A percentile compares a stretch with the other conserved stretches of the same genome.
phyloP scores from a whole-genome alignment of 2,113 vertebrate genomes.

The Syrmaticus mikado region DNA sequence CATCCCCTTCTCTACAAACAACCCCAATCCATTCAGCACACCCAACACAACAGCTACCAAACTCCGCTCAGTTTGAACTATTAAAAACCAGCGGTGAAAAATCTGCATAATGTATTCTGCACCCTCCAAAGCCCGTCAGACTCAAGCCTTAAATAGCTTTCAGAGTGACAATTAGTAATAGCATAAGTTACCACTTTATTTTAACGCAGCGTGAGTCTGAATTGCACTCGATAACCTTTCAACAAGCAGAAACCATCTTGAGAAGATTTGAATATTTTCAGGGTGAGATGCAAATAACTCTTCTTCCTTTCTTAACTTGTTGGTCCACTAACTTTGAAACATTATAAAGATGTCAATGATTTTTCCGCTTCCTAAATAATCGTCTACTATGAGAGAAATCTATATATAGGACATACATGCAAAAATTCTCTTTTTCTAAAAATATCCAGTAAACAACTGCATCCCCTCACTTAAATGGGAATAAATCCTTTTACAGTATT shows the following conservation, averaged over 20 bases:
- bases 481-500: conserved; percentile 53
- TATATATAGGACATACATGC: background rate
- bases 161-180: background rate
- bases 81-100: background rate
- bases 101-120: background rate
- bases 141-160: background rate
- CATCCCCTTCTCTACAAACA: background rate
- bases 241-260: background rate
- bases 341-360: background rate
- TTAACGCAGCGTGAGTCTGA: background rate
- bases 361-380: background rate
- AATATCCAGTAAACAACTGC: conserved; percentile 18
- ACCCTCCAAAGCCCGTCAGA: background rate
- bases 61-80: background rate
- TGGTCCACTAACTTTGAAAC: background rate
- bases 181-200: background rate
- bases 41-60: background rate
- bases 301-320: background rate
- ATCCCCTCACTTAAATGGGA: background rate
- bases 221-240: background rate
- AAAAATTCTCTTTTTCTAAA: background rate
- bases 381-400: background rate
- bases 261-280: conserved; percentile 16
- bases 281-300: background rate
- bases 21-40: background rate